Evolutionary conservation across 2,797 vertebrate genomes (phyloP), one percentile per base, ranked within the genome.

Genomic region (Fistularia tabacaria): DNA sequence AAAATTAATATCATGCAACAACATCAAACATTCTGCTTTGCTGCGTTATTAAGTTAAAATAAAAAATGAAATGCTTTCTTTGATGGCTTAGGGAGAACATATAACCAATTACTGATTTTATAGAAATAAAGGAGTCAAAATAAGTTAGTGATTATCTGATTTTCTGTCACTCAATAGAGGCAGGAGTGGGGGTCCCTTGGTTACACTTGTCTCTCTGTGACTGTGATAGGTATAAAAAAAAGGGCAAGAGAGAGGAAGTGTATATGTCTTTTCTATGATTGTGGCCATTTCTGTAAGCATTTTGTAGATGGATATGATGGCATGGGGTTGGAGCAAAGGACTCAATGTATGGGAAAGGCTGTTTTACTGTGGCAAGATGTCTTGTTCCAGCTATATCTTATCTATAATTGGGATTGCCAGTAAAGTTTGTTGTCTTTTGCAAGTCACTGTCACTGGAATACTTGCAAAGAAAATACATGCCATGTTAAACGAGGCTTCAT

Each of bases 1-100:
- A 7, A 51, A 56, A 70, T 56, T 71, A 43, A 56, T 53, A 59
- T 59, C 69, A 43, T 69, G 68, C 64, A 46, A 51, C 54, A 58
- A 54, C 46, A 54, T 65, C 66, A 63, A 14, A 52, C 40, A 38
- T 52, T 51, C 54, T 10, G 58, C 57, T 49, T 47, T 7, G 55
- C 15, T 7, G 64, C 52, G 58, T 53, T 54, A 25, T 25, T 25
- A 25, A 25, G 25, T 2, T 2, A 25, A 25, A 25, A 25, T 48
- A 46, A 59, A 59, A 46, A 10, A 9, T 37, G 1, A 5, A 8
- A n/a, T 7, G 9, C 36, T 41, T 37, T 46, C 36, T 14, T 46
- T 57, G 38, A 14, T 46, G 10, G 9, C 3, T 7, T 12, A 2
- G 3, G 1, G 14, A 12, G 57, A 55, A 38, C 10, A 25, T 42